Evolutionary conservation across 2,113 vertebrate species (phyloP).

Genomic region (Pangasianodon hypophthalmus): DNA sequence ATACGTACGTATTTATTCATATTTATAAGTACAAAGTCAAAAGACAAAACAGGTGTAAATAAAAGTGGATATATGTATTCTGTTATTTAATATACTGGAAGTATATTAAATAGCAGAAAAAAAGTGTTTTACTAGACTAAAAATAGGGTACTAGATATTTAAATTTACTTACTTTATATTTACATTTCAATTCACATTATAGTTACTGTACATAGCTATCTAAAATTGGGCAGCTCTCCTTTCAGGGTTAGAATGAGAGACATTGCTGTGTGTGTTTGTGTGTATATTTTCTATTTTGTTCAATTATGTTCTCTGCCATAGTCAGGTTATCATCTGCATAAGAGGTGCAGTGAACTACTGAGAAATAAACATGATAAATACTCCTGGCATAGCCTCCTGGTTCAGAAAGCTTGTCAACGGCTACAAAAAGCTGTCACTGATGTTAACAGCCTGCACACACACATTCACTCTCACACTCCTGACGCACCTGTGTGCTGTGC

Average conservation of each 20-base stretch:
- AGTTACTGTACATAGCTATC: not conserved
- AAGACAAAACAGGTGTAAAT: not conserved
- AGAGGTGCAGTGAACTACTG: not conserved
- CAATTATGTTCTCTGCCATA: not conserved
- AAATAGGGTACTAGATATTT: not conserved
- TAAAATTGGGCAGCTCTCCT: not conserved
- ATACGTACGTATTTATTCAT: not conserved
- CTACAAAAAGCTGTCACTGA: constrained; percentile 21
- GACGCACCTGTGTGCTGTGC: constrained; percentile 13
- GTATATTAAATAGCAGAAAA: not conserved
- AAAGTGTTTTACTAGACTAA: not conserved
- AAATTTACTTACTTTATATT: not conserved
- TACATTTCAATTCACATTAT: not conserved
- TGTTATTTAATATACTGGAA: not conserved
- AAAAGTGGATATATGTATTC: too few species aligned
- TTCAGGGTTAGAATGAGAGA: not conserved
- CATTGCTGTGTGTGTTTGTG: not conserved
- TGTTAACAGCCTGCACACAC: constrained; percentile 4
- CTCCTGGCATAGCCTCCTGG: not conserved
- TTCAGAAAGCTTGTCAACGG: constrained; percentile 19
- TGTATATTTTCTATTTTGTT: not conserved
- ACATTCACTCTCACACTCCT: constrained; percentile 3
- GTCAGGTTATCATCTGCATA: not conserved
- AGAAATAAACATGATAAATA: not conserved
- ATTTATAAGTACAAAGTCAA: not conserved